phyloP scores from a whole-genome alignment of 2,888 invertebrate genomes.

The Ernsta delagoae region DNA sequence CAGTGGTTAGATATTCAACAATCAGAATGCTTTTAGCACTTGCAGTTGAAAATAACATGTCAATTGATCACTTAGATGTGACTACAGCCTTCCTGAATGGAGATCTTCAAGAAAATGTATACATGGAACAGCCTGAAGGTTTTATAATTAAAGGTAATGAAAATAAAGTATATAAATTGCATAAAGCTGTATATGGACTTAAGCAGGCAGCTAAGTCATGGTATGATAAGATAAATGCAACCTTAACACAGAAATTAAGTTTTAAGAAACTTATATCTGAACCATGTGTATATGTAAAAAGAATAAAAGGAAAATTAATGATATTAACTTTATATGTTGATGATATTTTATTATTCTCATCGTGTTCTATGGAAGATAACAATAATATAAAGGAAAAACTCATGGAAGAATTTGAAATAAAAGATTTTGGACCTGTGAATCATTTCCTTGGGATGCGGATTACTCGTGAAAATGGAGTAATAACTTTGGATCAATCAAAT shows the following conservation, averaged over 20 bases:
- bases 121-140: background rate
- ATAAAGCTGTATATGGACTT: background rate
- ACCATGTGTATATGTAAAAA: background rate
- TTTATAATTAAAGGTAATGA: constrained; percentile 1
- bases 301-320: background rate
- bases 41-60: background rate
- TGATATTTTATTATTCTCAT: background rate
- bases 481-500: background rate
- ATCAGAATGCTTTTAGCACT: background rate
- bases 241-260: background rate
- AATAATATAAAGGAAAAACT: background rate
- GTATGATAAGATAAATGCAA: constrained; percentile 2
- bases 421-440: background rate
- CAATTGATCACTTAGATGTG: background rate
- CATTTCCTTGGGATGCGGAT: background rate
- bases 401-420: background rate
- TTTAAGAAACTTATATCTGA: background rate
- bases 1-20: background rate
- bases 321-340: background rate
- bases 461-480: background rate
- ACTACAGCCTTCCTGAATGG: background rate
- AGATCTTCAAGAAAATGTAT: background rate
- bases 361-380: too few species aligned
- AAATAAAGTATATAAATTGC: constrained; percentile 1
- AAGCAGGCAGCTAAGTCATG: background rate